Conservation (phyloP, 2,113 vertebrate genomes). For the Balaeniceps rex region DNA sequence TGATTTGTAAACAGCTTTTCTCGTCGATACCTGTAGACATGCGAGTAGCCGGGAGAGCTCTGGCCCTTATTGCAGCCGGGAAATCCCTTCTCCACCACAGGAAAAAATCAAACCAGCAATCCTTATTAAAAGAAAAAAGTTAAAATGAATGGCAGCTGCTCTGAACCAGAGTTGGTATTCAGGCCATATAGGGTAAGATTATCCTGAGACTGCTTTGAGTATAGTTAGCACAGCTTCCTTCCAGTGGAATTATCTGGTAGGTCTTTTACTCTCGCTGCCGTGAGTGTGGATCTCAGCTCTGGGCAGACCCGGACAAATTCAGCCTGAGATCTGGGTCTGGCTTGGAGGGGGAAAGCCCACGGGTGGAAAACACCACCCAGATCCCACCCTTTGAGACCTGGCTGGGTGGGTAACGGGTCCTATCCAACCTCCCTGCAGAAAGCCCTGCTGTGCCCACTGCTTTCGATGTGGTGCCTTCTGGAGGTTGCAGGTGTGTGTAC, state of each 20-base stretch:
- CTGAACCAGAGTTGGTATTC: background rate
- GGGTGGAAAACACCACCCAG: background rate
- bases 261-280: background rate
- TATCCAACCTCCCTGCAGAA: background rate
- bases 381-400: background rate
- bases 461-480: background rate
- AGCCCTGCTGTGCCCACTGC: background rate
- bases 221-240: background rate
- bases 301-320: background rate
- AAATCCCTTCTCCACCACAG: background rate
- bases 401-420: background rate
- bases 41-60: background rate
- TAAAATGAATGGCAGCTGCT: background rate
- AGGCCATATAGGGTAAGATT: background rate
- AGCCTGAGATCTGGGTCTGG: background rate
- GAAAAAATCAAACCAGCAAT: background rate
- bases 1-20: background rate
- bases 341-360: accelerated
- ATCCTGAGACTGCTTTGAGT: background rate
- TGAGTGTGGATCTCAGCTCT: background rate
- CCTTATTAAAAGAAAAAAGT: background rate
- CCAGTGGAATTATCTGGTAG: background rate
- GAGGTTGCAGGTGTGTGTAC: background rate
- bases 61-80: accelerated
- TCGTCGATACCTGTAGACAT: background rate